Evolutionary conservation across 1,140 invertebrate species (phyloP).

Genomic region (Cardiocondyla obscurior): DNA sequence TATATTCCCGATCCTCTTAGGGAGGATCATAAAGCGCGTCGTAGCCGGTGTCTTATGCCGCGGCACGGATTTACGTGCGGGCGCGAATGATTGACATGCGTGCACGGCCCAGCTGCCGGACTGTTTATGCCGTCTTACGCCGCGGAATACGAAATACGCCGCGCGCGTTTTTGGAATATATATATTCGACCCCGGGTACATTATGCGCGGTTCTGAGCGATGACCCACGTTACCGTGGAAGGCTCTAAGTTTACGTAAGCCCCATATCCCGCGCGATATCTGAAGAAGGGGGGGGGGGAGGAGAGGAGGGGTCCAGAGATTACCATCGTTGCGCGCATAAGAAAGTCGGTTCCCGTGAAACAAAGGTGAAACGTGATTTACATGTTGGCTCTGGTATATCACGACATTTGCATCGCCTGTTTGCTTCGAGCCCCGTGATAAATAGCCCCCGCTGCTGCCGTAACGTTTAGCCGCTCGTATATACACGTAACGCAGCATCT

Average conservation of each 20-base stretch:
- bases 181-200: slow-evolving; percentile 10
- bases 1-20: slow-evolving; percentile 27
- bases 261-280: slow-evolving; percentile 40
- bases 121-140: slow-evolving; percentile 38
- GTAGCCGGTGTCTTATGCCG: slow-evolving; percentile 5
- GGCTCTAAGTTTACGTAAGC: slow-evolving; percentile 42
- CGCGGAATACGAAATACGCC: slow-evolving; percentile 37
- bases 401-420: slow-evolving; percentile 53
- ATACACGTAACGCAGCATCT: neutral
- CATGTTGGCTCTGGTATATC: slow-evolving; percentile 52
- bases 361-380: slow-evolving; percentile 56
- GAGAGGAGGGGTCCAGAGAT: slow-evolving; percentile 46
- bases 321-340: slow-evolving; percentile 53
- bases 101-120: slow-evolving; percentile 2
- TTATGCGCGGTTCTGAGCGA: slow-evolving; percentile 45
- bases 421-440: slow-evolving; percentile 51
- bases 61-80: slow-evolving; percentile 20
- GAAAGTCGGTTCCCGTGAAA: slow-evolving; percentile 37
- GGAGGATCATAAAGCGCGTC: slow-evolving; percentile 7
- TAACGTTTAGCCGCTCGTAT: slow-evolving; percentile 28
- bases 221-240: slow-evolving; percentile 18
- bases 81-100: slow-evolving; percentile 45
- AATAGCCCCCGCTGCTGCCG: slow-evolving; percentile 31
- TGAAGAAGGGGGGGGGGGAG: too few species aligned
- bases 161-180: slow-evolving; percentile 39